Evolutionary conservation across 2,888 invertebrate species (phyloP).

Genomic region (Chymomyza amoena): DNA sequence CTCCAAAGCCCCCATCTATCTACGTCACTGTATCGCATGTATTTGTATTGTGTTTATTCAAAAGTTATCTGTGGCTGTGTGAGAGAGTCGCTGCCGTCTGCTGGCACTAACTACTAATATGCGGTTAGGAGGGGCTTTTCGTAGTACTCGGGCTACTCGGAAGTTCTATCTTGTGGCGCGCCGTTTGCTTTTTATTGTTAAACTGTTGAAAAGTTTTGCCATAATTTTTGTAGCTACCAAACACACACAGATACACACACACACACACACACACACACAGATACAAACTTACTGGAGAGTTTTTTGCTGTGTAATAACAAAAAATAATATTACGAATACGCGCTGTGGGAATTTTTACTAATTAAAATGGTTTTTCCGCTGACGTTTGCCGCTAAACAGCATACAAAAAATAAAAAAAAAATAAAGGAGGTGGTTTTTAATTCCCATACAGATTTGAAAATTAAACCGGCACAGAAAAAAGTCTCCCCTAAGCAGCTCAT

Average conservation of each 20-base stretch:
- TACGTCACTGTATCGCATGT: background rate
- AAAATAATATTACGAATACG: slow-evolving; percentile 57
- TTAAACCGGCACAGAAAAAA: slow-evolving; percentile 33
- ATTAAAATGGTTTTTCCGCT: slow-evolving; percentile 68
- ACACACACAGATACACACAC: background rate
- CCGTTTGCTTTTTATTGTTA: slow-evolving; percentile 71
- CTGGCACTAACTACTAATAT: slow-evolving; percentile 74
- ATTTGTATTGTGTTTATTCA: slow-evolving; percentile 67
- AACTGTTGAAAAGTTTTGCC: slow-evolving; percentile 67
- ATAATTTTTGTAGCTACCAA: slow-evolving; percentile 48
- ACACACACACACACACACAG: background rate
- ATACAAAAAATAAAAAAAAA: slow-evolving; percentile 2
- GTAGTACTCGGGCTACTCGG: slow-evolving; percentile 12
- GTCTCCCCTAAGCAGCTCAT: slow-evolving; percentile 40
- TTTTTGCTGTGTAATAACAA: slow-evolving; percentile 27
- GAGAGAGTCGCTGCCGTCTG: slow-evolving; percentile 64
- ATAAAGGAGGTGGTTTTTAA: slow-evolving; percentile 25
- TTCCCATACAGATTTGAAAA: slow-evolving; percentile 58
- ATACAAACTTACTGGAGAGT: background rate
- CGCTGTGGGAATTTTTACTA: slow-evolving; percentile 54
- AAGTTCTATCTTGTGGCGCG: slow-evolving; percentile 58
- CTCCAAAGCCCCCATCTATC: too few relatives aligned
- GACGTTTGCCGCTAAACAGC: slow-evolving; percentile 25
- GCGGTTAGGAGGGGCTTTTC: slow-evolving; percentile 58
- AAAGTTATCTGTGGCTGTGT: slow-evolving; percentile 44